A percentile compares a stretch with the other conserved stretches of the same genome.
phyloP scores from a whole-genome alignment of 1,140 invertebrate genomes.

The Coenobita brevimanus region DNA sequence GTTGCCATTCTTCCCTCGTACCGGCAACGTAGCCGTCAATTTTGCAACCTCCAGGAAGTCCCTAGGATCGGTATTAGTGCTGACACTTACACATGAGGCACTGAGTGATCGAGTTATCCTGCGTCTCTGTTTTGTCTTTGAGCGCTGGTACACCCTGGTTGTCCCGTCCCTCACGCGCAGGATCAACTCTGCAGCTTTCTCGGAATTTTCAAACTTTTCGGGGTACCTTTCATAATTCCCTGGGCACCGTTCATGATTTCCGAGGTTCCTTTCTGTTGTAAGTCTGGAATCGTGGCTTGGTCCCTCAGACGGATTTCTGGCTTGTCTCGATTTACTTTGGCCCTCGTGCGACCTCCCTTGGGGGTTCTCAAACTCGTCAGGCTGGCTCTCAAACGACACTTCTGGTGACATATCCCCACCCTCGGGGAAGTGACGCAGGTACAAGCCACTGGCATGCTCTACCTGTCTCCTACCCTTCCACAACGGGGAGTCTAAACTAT shows the following conservation, averaged over 20 bases:
- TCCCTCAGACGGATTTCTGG: too few relatives aligned
- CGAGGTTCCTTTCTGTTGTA: too few relatives aligned
- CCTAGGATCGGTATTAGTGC: conserved; percentile 56
- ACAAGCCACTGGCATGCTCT: too few relatives aligned
- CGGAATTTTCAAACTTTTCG: too few relatives aligned
- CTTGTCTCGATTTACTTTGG: too few relatives aligned
- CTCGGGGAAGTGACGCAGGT: not conserved
- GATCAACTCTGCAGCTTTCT: too few relatives aligned
- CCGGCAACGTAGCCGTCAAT: conserved; percentile 25
- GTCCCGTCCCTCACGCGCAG: not conserved
- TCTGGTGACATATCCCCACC: not conserved
- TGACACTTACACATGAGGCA: conserved; percentile 54
- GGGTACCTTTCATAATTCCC: too few relatives aligned
- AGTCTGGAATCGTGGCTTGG: too few relatives aligned
- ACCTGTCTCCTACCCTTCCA: conserved; percentile 7
- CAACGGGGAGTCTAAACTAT: conserved; percentile 45
- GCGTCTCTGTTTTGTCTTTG: conserved; percentile 41
- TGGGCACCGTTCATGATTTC: too few relatives aligned
- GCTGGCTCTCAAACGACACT: too few relatives aligned
- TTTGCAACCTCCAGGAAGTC: conserved; percentile 52
- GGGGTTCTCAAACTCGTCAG: too few relatives aligned
- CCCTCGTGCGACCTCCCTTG: too few relatives aligned
- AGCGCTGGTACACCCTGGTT: conserved; percentile 7
- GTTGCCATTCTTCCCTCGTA: conserved; percentile 1
- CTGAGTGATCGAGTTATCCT: conserved; percentile 47